Evolutionary conservation across 2,797 vertebrate species (phyloP).

Genomic region (Typhlichthys subterraneus): DNA sequence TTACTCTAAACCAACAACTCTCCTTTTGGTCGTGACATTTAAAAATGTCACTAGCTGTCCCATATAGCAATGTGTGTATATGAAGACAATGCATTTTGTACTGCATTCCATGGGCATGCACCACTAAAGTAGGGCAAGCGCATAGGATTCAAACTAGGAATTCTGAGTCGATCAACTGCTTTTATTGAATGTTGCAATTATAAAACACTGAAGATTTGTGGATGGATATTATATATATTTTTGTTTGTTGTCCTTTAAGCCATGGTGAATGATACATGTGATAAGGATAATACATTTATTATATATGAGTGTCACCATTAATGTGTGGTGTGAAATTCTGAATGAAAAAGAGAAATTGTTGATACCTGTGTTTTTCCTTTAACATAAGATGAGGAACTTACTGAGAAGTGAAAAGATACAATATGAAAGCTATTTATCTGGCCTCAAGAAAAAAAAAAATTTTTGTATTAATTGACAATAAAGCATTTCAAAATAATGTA

Average conservation of each 20-base stretch:
- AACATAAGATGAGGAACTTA: slow-evolving; percentile 46
- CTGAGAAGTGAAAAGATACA: slow-evolving; percentile 49
- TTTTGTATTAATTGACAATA: slow-evolving; percentile 79
- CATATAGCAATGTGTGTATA: slow-evolving; percentile 22
- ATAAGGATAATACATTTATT: slow-evolving; percentile 42
- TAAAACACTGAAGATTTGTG: slow-evolving; percentile 48
- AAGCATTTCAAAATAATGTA: slow-evolving; percentile 68
- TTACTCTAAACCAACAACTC: slow-evolving; percentile 49
- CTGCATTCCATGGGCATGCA: slow-evolving; percentile 67
- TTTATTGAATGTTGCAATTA: slow-evolving; percentile 48
- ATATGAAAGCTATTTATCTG: slow-evolving; percentile 73
- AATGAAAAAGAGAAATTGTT: slow-evolving; percentile 50
- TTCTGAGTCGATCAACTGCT: slow-evolving; percentile 35
- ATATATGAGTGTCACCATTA: slow-evolving; percentile 51
- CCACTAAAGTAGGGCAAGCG: slow-evolving; percentile 44
- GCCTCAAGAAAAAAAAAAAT: slow-evolving; percentile 67
- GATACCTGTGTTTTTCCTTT: slow-evolving; percentile 48
- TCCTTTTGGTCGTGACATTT: slow-evolving; percentile 37
- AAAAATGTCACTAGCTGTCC: slow-evolving; percentile 54
- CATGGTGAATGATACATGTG: slow-evolving; percentile 50
- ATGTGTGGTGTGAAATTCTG: slow-evolving; percentile 57
- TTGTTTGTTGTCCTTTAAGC: slow-evolving; percentile 38
- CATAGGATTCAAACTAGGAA: background rate
- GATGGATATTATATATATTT: slow-evolving; percentile 32
- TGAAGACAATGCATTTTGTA: slow-evolving; percentile 58